These are phyloP conservation scores for Nephrotoma guestfalica DNA, from an alignment of 2,888 invertebrate species.

Conservation along the genomic window DNA sequence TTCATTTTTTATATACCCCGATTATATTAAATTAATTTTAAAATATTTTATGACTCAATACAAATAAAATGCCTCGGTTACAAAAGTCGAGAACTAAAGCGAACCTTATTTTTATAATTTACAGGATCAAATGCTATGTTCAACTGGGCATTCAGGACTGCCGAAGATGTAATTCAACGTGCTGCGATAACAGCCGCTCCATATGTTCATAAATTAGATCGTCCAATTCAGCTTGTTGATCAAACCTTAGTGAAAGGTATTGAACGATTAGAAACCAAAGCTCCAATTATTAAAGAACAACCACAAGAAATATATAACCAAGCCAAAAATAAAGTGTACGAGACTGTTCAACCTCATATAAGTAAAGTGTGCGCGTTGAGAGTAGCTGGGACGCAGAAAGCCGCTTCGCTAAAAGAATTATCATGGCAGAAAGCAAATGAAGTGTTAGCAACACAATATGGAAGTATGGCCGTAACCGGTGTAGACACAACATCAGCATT, in stretches of 20 bases:
- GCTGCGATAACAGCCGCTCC: slow-evolving; percentile 49
- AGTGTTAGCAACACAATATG: slow-evolving; percentile 51
- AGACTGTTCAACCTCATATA: slow-evolving; percentile 40
- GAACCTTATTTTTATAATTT: slow-evolving; percentile 8
- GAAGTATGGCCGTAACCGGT: slow-evolving; percentile 47
- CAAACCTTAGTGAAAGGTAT: slow-evolving; percentile 50
- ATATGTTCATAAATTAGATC: slow-evolving; percentile 39
- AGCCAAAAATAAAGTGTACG: slow-evolving; percentile 41
- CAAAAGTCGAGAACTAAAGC: background rate
- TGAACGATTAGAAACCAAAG: slow-evolving; percentile 46
- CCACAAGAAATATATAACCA: slow-evolving; percentile 43
- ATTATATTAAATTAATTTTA: background rate
- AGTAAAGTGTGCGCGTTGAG: slow-evolving; percentile 35
- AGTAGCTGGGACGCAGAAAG: slow-evolving; percentile 37
- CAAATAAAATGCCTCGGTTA: background rate
- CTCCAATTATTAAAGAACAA: slow-evolving; percentile 50
- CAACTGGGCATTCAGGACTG: slow-evolving; percentile 53
- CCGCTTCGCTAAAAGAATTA: slow-evolving; percentile 46
- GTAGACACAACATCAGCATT: slow-evolving; percentile 51
- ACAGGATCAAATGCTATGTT: slow-evolving; percentile 46
- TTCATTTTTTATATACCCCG: background rate
- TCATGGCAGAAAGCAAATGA: slow-evolving; percentile 60
- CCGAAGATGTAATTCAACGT: slow-evolving; percentile 44
- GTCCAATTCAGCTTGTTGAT: slow-evolving; percentile 44
- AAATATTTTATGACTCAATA: background rate